Evolutionary conservation across 2,113 vertebrate species (phyloP).

Genomic region (Python bivittatus): DNA sequence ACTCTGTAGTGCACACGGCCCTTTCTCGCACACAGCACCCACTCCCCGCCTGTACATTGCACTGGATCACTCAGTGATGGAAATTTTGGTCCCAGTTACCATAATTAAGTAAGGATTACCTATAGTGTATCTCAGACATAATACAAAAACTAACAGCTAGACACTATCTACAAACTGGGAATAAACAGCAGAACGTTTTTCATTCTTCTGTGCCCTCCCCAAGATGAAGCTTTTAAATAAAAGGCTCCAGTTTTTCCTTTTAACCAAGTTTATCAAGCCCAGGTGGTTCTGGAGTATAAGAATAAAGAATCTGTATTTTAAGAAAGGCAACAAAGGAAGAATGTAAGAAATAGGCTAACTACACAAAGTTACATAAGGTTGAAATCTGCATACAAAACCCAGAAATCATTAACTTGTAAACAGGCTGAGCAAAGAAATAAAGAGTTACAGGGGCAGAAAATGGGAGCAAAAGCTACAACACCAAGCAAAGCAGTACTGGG

Average conservation of each 20-base stretch:
- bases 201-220: neutral
- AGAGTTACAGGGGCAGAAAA: neutral
- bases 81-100: too few relatives aligned
- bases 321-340: neutral
- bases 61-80: too few relatives aligned
- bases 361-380: neutral
- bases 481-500: too few relatives aligned
- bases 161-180: too few relatives aligned
- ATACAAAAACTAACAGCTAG: too few relatives aligned
- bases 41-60: too few relatives aligned
- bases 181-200: too few relatives aligned
- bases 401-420: neutral
- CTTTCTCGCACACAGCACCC: too few relatives aligned
- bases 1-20: too few relatives aligned
- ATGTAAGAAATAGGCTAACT: neutral
- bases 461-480: neutral
- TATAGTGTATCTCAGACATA: too few relatives aligned
- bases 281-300: neutral
- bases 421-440: neutral
- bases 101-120: too few relatives aligned
- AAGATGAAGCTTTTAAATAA: constrained; percentile 1
- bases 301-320: neutral
- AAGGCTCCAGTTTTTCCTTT: neutral
- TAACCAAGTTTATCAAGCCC: neutral
- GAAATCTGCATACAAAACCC: neutral